Base-by-base conservation (phyloP, 2,797 vertebrate species). In the Gobio occitaniae region DNA sequence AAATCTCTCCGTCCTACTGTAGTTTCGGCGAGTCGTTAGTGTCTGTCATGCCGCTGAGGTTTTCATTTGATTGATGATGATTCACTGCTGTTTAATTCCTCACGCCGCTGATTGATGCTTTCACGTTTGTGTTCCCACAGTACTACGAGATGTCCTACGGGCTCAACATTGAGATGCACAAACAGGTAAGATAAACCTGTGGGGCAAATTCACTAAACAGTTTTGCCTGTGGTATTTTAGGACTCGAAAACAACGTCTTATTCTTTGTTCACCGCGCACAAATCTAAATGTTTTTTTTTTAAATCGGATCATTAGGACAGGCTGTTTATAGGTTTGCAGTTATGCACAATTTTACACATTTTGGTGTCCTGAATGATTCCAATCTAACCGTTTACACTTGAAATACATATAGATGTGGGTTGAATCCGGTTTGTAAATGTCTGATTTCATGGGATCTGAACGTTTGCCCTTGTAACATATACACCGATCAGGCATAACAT, bases 121-220 rank as follows among this genome's bases (percentile, higher is more conserved):
- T 52, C 84, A 54, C 32, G 2, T 81, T 72, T 87, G 38, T 94
- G 93, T 86, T 93, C 90, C 91, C 86, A 85, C 92, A 97, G 96
- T 97, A 97, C 93, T 97, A 97, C 3, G 96, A 97, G 92, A 97
- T 97, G 96, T 97, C 96, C 84, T 97, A 97, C 89, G 96, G 96
- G 69, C 93, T 89, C 74, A 89, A 91, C 91, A 89, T 89, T 68
- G 89, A 91, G 90, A 92, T 89, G 83, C 89, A 92, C 89, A 93
- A 91, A 92, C 88, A 91, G 90, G 87, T 82, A 70, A 85, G 89
- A 86, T 17, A 74, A 52, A 83, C 25, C 65, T 87, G 59, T 86
- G 70, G 63, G 16, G n/a, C 8, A 61, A 65, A 74, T 47, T 63
- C 13, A 29, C 9, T 17, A 68, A 68, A 48, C 56, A 3, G 17